These are phyloP conservation scores for Stegostoma tigrinum DNA, from an alignment of 2,113 vertebrate genomes.

Conservation along the genomic window DNA sequence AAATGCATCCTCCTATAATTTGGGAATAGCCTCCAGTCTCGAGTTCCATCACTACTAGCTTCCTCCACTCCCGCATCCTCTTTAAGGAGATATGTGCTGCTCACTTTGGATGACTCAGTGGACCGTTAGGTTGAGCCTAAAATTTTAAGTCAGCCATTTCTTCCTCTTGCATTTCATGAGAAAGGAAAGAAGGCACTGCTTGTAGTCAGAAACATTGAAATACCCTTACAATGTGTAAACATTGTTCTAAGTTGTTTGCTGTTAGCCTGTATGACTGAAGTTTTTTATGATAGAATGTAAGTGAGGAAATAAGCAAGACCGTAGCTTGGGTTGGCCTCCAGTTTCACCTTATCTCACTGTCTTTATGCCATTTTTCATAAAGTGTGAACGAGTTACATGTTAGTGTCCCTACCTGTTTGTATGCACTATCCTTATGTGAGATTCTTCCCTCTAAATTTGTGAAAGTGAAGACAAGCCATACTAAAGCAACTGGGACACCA, in stretches of 20 bases:
- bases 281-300: background rate
- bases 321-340: background rate
- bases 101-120: background rate
- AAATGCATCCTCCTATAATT: background rate
- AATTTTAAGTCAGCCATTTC: background rate
- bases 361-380: background rate
- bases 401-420: background rate
- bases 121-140: background rate
- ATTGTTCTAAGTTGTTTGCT: background rate
- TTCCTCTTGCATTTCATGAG: background rate
- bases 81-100: background rate
- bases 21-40: background rate
- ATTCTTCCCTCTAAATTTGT: background rate
- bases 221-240: no score
- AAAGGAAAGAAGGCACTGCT: background rate
- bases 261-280: background rate
- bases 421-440: background rate
- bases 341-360: background rate
- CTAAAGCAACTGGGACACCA: background rate
- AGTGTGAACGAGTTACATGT: background rate
- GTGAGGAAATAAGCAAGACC: background rate
- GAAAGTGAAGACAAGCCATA: background rate
- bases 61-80: background rate
- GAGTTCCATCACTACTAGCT: background rate
- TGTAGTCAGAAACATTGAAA: background rate